Percentiles rank a stretch among this genome's conserved stretches.
These are phyloP conservation scores for Zaprionus ghesquierei DNA, from an alignment of 1,140 invertebrate species.

Conservation along the genomic window DNA sequence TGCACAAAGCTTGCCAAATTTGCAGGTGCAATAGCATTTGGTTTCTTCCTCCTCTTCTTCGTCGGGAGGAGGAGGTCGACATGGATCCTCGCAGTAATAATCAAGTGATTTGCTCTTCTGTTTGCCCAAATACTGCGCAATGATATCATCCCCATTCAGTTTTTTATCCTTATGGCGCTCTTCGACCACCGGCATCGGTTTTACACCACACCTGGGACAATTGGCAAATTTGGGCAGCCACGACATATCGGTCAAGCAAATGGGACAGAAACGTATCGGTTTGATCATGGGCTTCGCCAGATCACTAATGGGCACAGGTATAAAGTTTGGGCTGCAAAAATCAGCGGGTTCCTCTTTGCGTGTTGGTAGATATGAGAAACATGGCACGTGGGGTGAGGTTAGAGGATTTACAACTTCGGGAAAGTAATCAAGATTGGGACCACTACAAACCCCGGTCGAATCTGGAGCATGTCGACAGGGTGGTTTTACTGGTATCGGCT, in stretches of 20 bases:
- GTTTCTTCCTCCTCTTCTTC: neutral
- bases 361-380: constrained; percentile 29
- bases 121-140: constrained; percentile 34
- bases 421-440: neutral
- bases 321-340: constrained; percentile 9
- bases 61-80: neutral
- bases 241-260: constrained; percentile 57
- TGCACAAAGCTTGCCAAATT: constrained; percentile 40
- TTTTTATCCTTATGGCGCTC: neutral
- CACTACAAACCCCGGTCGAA: neutral
- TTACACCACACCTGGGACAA: constrained; percentile 46
- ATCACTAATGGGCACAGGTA: constrained; percentile 44
- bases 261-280: constrained; percentile 52
- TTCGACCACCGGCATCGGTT: constrained; percentile 23
- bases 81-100: constrained; percentile 33
- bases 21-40: constrained; percentile 56
- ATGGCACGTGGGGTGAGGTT: neutral
- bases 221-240: constrained; percentile 57
- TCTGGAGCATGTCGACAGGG: constrained; percentile 4
- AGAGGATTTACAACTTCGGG: neutral
- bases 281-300: constrained; percentile 21
- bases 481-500: neutral
- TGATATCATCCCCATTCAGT: constrained; percentile 36
- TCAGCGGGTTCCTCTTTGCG: neutral
- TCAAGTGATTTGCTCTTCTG: neutral